phyloP scores from a whole-genome alignment of 2,888 invertebrate genomes.

The Ryuthela nishihirai region DNA sequence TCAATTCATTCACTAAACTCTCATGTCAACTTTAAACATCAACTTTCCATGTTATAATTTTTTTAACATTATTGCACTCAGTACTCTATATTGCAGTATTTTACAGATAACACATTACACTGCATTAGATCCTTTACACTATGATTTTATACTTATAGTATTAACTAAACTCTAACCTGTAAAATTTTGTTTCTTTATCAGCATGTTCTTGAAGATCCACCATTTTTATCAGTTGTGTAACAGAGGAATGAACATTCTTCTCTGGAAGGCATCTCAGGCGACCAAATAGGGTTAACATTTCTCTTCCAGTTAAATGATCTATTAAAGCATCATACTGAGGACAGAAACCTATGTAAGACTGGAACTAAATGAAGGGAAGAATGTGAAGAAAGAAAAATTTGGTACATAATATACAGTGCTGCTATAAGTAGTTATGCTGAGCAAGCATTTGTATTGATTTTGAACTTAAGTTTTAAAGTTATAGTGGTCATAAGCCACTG shows the following conservation, averaged over 20 bases:
- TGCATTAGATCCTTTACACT: too few relatives aligned
- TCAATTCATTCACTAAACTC: too few relatives aligned
- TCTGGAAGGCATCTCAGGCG: constrained; percentile 38
- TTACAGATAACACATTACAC: too few relatives aligned
- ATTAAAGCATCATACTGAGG: constrained; percentile 83
- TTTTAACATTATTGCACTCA: too few relatives aligned
- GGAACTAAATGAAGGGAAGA: constrained; percentile 27
- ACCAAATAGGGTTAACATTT: constrained; percentile 39
- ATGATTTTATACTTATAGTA: too few relatives aligned
- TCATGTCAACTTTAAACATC: too few relatives aligned
- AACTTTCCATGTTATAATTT: too few relatives aligned
- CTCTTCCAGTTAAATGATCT: constrained; percentile 48
- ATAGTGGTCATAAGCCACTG: too few relatives aligned
- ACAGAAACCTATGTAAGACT: constrained; percentile 75
- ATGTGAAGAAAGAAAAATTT: background rate
- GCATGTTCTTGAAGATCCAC: constrained; percentile 37
- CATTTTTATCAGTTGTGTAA: constrained; percentile 37
- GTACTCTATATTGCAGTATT: too few relatives aligned
- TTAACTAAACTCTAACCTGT: constrained; percentile 23
- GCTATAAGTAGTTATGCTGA: background rate
- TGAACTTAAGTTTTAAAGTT: too few relatives aligned
- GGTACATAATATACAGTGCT: background rate
- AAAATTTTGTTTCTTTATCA: constrained; percentile 33
- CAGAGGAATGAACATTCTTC: constrained; percentile 6
- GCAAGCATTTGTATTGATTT: too few relatives aligned